Conservation (phyloP, 2,797 vertebrate species). For the Peromyscus eremicus region DNA sequence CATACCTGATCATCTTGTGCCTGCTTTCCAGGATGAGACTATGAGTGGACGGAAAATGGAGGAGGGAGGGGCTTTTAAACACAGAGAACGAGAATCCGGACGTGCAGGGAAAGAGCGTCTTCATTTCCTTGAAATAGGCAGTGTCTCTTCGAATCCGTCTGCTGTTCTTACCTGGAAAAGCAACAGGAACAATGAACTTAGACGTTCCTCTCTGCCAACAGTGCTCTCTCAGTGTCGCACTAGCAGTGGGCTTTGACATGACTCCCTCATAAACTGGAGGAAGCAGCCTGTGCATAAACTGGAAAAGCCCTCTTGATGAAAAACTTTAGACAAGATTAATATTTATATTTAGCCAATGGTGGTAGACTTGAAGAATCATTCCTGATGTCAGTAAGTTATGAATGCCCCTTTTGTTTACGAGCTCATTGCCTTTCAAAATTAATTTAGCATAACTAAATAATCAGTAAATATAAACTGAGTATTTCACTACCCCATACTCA, state of each 20-base stretch:
- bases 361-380: constrained; percentile 44
- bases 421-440: constrained; percentile 1
- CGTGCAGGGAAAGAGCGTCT: neutral
- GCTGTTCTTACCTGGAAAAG: neutral
- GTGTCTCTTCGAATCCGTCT: neutral
- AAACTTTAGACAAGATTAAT: neutral
- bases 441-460: neutral
- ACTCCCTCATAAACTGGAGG: neutral
- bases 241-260: neutral
- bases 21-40: neutral
- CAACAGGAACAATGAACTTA: neutral
- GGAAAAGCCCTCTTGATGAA: neutral
- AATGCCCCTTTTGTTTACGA: neutral
- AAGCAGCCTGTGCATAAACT: neutral
- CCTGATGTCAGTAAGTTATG: neutral
- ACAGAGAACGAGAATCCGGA: neutral
- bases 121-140: neutral
- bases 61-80: neutral
- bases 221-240: neutral
- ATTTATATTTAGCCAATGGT: neutral
- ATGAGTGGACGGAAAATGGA: neutral
- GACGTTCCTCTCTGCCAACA: neutral
- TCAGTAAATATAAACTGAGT: neutral
- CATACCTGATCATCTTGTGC: neutral
- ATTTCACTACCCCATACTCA: neutral